Conservation (phyloP, 2,113 vertebrate genomes). For the Lepisosteus osseus region DNA sequence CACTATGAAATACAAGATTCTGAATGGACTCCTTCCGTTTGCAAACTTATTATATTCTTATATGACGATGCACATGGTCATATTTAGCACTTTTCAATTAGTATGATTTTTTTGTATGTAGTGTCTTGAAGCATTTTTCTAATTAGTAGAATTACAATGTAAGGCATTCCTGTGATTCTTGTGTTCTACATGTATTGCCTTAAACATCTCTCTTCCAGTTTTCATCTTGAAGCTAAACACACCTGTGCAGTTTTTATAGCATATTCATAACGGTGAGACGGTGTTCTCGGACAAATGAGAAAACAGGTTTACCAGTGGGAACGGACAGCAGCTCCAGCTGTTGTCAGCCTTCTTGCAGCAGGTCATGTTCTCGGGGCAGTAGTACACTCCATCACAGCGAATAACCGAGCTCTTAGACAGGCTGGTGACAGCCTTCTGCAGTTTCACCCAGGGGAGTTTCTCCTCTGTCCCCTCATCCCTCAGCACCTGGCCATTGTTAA, state of each 20-base stretch:
- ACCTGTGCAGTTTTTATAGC: no score
- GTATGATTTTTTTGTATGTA: no score
- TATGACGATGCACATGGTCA: no score
- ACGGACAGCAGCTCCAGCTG: constrained; percentile 63
- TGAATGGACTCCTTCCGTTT: no score
- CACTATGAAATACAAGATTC: no score
- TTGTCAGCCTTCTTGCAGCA: constrained; percentile 49
- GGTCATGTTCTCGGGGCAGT: constrained; percentile 35
- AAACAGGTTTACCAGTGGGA: constrained; percentile 44
- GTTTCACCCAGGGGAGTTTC: constrained; percentile 14
- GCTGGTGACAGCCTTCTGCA: constrained; percentile 10
- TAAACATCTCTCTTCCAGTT: not conserved
- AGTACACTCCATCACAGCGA: constrained; percentile 49
- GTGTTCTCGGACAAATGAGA: not conserved
- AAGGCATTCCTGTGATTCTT: no score
- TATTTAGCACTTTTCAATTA: no score
- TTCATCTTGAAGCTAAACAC: not conserved
- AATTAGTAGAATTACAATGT: no score
- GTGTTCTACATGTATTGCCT: no score
- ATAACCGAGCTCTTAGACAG: constrained; percentile 22
- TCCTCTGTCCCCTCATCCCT: not conserved
- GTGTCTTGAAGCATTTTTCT: no score
- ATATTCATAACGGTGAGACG: no score
- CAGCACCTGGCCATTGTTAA: not conserved
- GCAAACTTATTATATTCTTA: no score